Evolutionary conservation across 2,888 invertebrate species (phyloP).

Genomic region (Andrena chrysosceles): DNA sequence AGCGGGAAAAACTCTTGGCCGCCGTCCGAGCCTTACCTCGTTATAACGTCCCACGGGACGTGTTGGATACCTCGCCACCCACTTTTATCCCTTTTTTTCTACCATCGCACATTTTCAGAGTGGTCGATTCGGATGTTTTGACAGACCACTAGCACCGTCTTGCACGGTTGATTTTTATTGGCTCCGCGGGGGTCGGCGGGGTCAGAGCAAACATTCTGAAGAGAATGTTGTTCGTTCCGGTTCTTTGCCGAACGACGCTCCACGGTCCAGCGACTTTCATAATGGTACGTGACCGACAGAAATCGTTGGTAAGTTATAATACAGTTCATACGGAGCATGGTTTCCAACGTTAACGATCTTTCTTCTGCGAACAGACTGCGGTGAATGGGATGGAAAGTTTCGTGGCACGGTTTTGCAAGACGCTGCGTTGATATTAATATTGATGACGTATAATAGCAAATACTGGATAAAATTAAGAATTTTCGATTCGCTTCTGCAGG

Average conservation of each 20-base stretch:
- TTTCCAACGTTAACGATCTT: background rate
- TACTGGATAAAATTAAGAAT: no score
- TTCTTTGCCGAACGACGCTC: background rate
- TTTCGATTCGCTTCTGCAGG: no score
- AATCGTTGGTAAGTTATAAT: background rate
- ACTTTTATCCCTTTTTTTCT: background rate
- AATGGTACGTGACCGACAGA: slow-evolving; percentile 15
- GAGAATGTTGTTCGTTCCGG: slow-evolving; percentile 22
- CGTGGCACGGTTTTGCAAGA: no score
- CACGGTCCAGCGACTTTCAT: slow-evolving; percentile 4
- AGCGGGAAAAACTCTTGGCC: slow-evolving; percentile 48
- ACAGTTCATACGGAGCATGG: background rate
- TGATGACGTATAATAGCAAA: no score
- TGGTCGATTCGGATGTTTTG: slow-evolving; percentile 37
- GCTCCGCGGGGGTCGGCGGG: background rate
- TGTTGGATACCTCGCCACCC: slow-evolving; percentile 20
- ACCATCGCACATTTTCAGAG: slow-evolving; percentile 16
- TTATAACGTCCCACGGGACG: slow-evolving; percentile 62
- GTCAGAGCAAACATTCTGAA: slow-evolving; percentile 40
- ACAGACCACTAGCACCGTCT: slow-evolving; percentile 19
- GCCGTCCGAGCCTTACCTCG: slow-evolving; percentile 53
- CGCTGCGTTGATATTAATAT: no score
- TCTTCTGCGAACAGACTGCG: background rate
- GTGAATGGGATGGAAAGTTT: no score
- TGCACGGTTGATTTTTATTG: slow-evolving; percentile 38